These are phyloP conservation scores for Parapsyche elsis DNA, from an alignment of 1,140 invertebrate genomes.

Conservation along the genomic window DNA sequence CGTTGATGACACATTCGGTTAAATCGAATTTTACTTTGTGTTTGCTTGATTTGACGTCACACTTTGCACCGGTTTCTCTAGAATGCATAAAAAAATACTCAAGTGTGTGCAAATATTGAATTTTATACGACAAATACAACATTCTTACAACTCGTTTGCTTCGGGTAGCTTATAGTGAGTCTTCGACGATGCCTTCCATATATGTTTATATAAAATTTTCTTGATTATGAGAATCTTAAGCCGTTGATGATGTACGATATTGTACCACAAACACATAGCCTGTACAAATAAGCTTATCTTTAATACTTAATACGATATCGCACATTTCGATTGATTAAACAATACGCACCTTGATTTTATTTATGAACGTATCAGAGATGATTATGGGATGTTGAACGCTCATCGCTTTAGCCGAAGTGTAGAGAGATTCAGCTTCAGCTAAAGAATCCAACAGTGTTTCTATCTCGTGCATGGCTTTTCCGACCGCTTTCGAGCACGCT, in stretches of 20 bases:
- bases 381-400: slow-evolving; percentile 76
- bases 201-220: slow-evolving; percentile 69
- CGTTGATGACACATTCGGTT: not conserved
- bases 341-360: slow-evolving; percentile 59
- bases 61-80: not conserved
- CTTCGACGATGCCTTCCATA: slow-evolving; percentile 37
- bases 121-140: too few relatives aligned
- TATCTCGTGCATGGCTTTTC: slow-evolving; percentile 79
- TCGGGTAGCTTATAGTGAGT: not conserved
- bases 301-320: not conserved
- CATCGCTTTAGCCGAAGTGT: slow-evolving; percentile 86
- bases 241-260: slow-evolving; percentile 85
- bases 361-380: slow-evolving; percentile 58
- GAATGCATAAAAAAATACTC: not conserved
- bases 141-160: too few relatives aligned
- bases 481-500: slow-evolving; percentile 75
- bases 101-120: too few relatives aligned
- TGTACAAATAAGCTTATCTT: slow-evolving; percentile 54
- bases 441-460: slow-evolving; percentile 76
- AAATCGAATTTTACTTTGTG: slow-evolving; percentile 4
- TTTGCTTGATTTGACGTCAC: not conserved
- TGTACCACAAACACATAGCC: slow-evolving; percentile 91
- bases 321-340: not conserved
- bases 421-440: slow-evolving; percentile 82
- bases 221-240: slow-evolving; percentile 83